phyloP scores from a whole-genome alignment of 2,797 vertebrate genomes.

The Crenichthys baileyi region DNA sequence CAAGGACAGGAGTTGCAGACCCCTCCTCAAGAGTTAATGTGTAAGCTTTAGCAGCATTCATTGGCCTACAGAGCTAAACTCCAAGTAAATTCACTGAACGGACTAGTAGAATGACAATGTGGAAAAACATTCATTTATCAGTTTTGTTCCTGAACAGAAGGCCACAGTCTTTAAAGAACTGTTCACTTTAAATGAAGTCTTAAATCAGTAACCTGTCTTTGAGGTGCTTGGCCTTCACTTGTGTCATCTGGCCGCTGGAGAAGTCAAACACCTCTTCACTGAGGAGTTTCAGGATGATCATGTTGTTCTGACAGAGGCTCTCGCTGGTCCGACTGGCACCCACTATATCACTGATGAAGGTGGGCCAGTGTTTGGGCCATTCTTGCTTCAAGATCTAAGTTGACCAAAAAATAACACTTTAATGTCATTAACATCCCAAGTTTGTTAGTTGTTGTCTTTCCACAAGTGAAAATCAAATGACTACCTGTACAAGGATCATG shows the following conservation, averaged over 20 bases:
- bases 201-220: slow-evolving; percentile 89
- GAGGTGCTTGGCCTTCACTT: slow-evolving; percentile 99
- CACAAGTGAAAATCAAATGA: neutral
- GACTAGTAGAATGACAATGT: too few relatives aligned
- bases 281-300: slow-evolving; percentile 97
- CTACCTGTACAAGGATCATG: slow-evolving; percentile 99
- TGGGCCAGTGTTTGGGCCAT: slow-evolving; percentile 99
- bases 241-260: slow-evolving; percentile 98
- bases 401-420: neutral
- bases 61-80: too few relatives aligned
- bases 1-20: too few relatives aligned
- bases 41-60: too few relatives aligned
- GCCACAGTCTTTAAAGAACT: neutral
- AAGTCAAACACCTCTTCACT: slow-evolving; percentile 99
- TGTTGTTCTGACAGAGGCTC: slow-evolving; percentile 99
- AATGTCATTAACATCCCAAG: neutral
- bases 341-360: slow-evolving; percentile 98
- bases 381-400: slow-evolving; percentile 96
- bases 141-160: neutral
- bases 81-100: too few relatives aligned
- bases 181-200: neutral
- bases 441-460: neutral
- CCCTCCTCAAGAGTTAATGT: too few relatives aligned
- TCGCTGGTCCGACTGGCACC: slow-evolving; percentile 98
- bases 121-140: neutral